Evolutionary conservation across 2,797 vertebrate genomes (phyloP), one percentile per base, ranked within the genome.

Genomic region (Pempheris klunzingeri): DNA sequence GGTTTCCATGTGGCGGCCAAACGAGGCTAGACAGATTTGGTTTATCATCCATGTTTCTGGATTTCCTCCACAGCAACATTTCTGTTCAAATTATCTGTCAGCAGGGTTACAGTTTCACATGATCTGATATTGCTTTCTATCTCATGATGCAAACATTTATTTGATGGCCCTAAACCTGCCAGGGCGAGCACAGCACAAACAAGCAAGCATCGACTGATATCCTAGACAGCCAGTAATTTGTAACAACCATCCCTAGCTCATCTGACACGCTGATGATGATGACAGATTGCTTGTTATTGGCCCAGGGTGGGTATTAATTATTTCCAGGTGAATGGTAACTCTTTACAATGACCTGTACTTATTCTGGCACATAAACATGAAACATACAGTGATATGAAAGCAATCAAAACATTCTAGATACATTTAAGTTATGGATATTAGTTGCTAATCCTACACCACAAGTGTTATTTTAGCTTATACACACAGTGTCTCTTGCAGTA

Each of bases 241-340:
- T 82, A 87, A 84, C 84, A 80, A 69, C 64, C 82, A 74, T 88
- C 66, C 49, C 58, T 3, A 41, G 86, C 80, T 88, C 89, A 84
- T 89, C 87, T 82, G 76, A 84, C 78, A 67, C 64, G 64, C 83
- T 77, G 68, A 86, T 88, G 82, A 88, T 78, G 81, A 90, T 82
- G 85, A 88, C 76, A 88, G 84, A 90, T 90, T 82, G 84, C 71
- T 68, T 80, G 83, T 84, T 88, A 90, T 88, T 86, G 86, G 62
- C 68, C 78, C 71, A 44, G 22, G 64, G 80, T 82, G 80, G 84
- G 58, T 92, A 92, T 90, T 83, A 83, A 92, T 93, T 85, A 84
- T 88, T 90, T 84, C 84, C 90, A 91, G 81, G 83, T 88, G 87
- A 80, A 60, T 80, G 74, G 65, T 67, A 85, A 85, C 79, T 75